phyloP scores from a whole-genome alignment of 2,113 vertebrate genomes.

The Bungarus multicinctus region DNA sequence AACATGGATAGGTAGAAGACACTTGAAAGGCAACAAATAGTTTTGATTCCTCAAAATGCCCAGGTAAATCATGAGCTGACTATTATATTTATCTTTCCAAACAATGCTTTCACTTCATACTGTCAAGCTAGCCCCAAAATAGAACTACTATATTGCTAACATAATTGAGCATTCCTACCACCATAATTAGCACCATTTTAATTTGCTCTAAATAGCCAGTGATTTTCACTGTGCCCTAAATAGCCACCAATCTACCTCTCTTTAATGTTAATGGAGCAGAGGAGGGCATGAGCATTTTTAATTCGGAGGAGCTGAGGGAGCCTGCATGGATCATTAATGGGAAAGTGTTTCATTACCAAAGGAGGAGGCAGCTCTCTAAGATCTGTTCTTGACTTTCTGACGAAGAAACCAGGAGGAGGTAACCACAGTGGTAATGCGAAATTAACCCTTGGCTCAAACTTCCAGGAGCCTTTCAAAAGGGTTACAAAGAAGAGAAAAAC shows the following conservation, averaged over 20 bases:
- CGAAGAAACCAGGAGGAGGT: conserved; percentile 75
- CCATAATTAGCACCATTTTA: conserved; percentile 75
- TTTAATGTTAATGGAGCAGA: conserved; percentile 79
- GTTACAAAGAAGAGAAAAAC: conserved; percentile 20
- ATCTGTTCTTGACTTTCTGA: conserved; percentile 74
- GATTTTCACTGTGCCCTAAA: conserved; percentile 76
- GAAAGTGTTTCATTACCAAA: conserved; percentile 73
- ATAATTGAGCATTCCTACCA: conserved; percentile 60
- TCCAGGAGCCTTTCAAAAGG: conserved; percentile 43
- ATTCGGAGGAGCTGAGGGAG: conserved; percentile 77
- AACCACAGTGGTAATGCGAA: conserved; percentile 67
- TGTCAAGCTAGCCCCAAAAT: conserved; percentile 60
- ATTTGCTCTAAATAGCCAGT: conserved; percentile 79
- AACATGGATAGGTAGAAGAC: not conserved
- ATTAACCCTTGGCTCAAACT: conserved; percentile 67
- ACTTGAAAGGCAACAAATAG: not conserved
- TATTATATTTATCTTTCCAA: not conserved
- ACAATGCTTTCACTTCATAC: conserved; percentile 14
- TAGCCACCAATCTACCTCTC: conserved; percentile 79
- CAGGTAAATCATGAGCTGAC: not conserved
- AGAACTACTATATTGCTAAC: conserved; percentile 58
- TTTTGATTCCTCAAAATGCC: not conserved
- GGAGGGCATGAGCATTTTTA: conserved; percentile 70
- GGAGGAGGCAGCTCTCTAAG: conserved; percentile 65
- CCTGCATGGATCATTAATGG: conserved; percentile 74